Evolutionary conservation across 2,888 invertebrate species (phyloP), one percentile per base, ranked within the genome.

Genomic region (Archaeoteleia sp.): DNA sequence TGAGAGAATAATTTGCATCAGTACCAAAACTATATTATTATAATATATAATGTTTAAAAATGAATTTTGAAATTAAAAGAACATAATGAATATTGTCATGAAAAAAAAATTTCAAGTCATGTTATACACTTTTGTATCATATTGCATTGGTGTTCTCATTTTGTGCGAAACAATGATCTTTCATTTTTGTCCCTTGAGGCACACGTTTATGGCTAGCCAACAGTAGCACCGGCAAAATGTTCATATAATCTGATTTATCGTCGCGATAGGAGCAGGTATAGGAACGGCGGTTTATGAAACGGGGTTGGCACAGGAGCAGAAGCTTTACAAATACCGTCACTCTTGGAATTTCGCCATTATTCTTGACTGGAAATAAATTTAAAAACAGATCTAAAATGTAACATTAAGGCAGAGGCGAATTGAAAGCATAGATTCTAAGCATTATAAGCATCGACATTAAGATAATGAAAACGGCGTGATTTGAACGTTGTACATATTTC

Each of bases 201-300:
- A 45, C 58, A 42, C 67, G 67, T 62, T 58, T 58, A 68, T 42
- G 57, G 51, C 9, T 53, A 54, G 48, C 46, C 40, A 51, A 53
- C 58, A 57, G 48, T 61, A 61, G 53, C 48, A 54, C 46, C 63
- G 39, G 68, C 68, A 58, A 72, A 74, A 68, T 67, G 65, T 72
- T 72, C 49, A 60, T 57, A 63, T 71, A 72, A 75, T 74, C 67
- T 74, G 76, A 74, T 74, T 76, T 74, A 74, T 75, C 39, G 73
- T 71, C 71, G 34, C 37, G 63, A 39, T 20, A 61, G 43, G 51
- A 60, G 51, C 25, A 58, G 58, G 61, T 58, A 46, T 58, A 46
- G 61, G 63, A 48, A 37, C 68, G 54, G 61, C 72, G 60, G 70
- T 73, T 74, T 73, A 71, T 74, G 72, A 74, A 76, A 75, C 67